Evolutionary conservation across 1,140 invertebrate genomes (phyloP).

Genomic region (Periplaneta americana): DNA sequence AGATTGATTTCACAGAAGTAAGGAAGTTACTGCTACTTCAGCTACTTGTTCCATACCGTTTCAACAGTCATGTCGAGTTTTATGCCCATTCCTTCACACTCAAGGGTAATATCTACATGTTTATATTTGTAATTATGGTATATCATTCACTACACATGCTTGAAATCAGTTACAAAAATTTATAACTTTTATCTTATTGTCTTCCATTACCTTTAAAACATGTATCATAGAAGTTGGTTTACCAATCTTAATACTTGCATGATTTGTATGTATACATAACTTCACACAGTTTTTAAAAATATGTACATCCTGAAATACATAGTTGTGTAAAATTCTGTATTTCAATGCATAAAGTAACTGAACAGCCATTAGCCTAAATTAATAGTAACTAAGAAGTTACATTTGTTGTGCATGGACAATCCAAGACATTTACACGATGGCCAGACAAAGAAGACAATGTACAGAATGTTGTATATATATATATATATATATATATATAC

Average conservation of each 20-base stretch:
- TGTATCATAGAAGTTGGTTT: not conserved
- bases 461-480: too few species aligned
- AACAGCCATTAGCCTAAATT: not conserved
- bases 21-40: not conserved
- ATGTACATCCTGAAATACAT: not conserved
- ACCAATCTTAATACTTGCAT: not conserved
- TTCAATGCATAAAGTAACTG: not conserved
- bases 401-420: not conserved
- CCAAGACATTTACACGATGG: not conserved
- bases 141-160: not conserved
- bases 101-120: not conserved
- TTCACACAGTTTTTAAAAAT: not conserved
- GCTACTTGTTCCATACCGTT: not conserved
- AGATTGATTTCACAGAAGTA: not conserved
- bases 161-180: not conserved
- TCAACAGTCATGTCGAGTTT: not conserved
- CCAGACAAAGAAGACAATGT: not conserved
- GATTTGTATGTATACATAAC: conserved; percentile 6
- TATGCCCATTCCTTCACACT: too few species aligned
- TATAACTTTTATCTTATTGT: conserved; percentile 9
- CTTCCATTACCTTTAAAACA: conserved; percentile 8
- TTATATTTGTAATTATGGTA: not conserved
- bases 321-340: not conserved
- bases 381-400: not conserved
- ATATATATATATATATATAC: too few species aligned